Evolutionary conservation across 2,113 vertebrate species (phyloP), one percentile per base, ranked within the genome.

Genomic region (Stigmatopora nigra): DNA sequence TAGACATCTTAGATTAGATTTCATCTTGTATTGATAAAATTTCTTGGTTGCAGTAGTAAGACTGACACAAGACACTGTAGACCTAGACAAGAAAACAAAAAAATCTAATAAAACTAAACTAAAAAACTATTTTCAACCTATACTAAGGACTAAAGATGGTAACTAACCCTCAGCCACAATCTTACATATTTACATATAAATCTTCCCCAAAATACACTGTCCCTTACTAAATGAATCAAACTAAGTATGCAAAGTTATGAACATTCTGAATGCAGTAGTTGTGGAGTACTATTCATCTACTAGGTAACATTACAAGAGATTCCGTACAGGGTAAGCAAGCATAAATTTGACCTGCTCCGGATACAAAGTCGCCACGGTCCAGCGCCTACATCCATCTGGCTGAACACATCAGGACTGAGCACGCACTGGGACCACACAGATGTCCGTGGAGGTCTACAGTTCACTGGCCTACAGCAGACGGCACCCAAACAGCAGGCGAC

Each of bases 371-470:
- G 49, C 64, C 3, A 35, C 49, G 76, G 65, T 60, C 60, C 60
- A 80, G 67, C 35, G 70, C 35, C 12, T 46, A n/a, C 61, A 41
- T 73, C 78, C 74, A 73, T 71, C 64, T 68, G 78, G 71, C 79
- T 77, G 82, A 81, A 84, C 82, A 69, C 79, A 73, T 86, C 77
- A 77, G 75, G 71, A 75, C 73, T 1, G 64, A 63, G 60, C 5
- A 14, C 10, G 46, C 70, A 69, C 38, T 13, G 68, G 69, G 75
- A 79, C 60, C 58, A 72, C 73, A 71, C 73, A 61, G 64, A 78
- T 70, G 75, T 72, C 70, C 55, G 68, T 4, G 64, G 63, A 51
- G 73, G 78, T 76, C 70, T 61, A 6, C 62, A 64, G 84, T 56
- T 68, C 77, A 44, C 71, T 38, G 75, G 60, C 68, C 67, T 60